Percentiles rank a stretch among this genome's conserved stretches.
Evolutionary conservation across 2,888 invertebrate genomes (phyloP).

Genomic region (Drosophila helvetica): DNA sequence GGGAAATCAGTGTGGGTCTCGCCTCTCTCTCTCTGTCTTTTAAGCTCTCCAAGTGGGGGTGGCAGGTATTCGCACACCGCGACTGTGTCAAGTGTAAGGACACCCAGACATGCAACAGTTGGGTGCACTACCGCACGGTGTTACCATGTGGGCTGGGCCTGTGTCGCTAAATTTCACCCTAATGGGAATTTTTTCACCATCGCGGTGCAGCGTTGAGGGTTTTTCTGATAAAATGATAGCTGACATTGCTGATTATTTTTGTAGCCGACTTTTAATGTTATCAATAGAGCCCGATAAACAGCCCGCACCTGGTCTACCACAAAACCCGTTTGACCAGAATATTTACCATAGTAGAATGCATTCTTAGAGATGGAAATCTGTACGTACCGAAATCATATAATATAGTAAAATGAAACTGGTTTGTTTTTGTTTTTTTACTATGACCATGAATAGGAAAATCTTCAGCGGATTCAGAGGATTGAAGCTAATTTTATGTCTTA

Average conservation of each 20-base stretch:
- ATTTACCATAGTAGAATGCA: not conserved
- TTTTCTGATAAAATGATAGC: constrained; percentile 18
- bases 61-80: constrained; percentile 14
- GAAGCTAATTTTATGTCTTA: not conserved
- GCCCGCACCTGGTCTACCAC: constrained; percentile 1
- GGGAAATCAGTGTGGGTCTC: constrained; percentile 7
- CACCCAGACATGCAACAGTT: constrained; percentile 63
- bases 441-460: not conserved
- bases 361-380: not conserved
- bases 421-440: not conserved
- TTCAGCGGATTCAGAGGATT: not conserved
- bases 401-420: constrained; percentile 4
- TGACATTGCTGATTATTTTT: constrained; percentile 4
- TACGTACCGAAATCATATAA: constrained; percentile 1
- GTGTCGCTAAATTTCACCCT: constrained; percentile 30
- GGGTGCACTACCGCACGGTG: constrained; percentile 22
- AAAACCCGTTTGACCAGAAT: constrained; percentile 23
- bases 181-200: constrained; percentile 30
- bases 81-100: constrained; percentile 44
- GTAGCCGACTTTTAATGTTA: constrained; percentile 13
- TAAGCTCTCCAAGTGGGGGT: not conserved
- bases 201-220: not conserved
- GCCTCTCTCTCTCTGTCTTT: constrained; percentile 8
- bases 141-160: constrained; percentile 12
- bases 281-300: constrained; percentile 17